phyloP scores from a whole-genome alignment of 2,888 invertebrate species.

The Chouioia cunea region DNA sequence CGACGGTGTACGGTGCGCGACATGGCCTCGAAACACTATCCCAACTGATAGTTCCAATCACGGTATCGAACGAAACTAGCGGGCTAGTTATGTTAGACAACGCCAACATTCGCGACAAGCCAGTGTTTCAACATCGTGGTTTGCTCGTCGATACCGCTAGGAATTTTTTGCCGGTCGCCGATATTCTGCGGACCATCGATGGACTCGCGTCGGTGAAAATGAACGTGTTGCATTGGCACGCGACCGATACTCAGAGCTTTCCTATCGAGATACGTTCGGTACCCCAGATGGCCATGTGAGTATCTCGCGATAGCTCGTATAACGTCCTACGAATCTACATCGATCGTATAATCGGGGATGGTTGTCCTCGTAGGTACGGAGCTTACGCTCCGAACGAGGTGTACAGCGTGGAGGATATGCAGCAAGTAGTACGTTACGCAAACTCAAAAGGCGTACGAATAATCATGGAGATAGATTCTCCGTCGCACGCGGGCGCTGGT shows the following conservation, averaged over 20 bases:
- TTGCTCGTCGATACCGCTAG: conserved; percentile 89
- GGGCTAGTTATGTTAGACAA: conserved; percentile 74
- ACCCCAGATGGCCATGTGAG: conserved; percentile 74
- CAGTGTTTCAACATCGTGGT: conserved; percentile 87
- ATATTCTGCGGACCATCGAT: conserved; percentile 81
- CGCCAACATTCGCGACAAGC: conserved; percentile 81
- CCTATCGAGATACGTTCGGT: conserved; percentile 83
- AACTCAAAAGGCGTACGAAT: conserved; percentile 85
- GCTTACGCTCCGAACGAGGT: conserved; percentile 79
- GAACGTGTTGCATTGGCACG: conserved; percentile 95
- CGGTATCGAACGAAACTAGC: conserved; percentile 55
- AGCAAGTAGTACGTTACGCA: conserved; percentile 81
- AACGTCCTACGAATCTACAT: too few species aligned
- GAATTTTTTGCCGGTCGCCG: conserved; percentile 83
- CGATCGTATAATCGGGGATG: too few species aligned
- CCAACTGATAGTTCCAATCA: conserved; percentile 73
- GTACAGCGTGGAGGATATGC: conserved; percentile 77
- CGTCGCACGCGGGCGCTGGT: conserved; percentile 84
- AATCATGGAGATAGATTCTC: conserved; percentile 90
- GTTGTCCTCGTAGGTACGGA: conserved; percentile 73
- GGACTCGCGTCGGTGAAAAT: conserved; percentile 90
- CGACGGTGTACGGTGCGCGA: conserved; percentile 80
- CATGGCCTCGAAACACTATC: conserved; percentile 83
- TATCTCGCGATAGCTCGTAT: not conserved
- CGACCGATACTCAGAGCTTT: conserved; percentile 92